Conservation (phyloP, 2,113 vertebrate species). For the Herpailurus yagouaroundi region DNA sequence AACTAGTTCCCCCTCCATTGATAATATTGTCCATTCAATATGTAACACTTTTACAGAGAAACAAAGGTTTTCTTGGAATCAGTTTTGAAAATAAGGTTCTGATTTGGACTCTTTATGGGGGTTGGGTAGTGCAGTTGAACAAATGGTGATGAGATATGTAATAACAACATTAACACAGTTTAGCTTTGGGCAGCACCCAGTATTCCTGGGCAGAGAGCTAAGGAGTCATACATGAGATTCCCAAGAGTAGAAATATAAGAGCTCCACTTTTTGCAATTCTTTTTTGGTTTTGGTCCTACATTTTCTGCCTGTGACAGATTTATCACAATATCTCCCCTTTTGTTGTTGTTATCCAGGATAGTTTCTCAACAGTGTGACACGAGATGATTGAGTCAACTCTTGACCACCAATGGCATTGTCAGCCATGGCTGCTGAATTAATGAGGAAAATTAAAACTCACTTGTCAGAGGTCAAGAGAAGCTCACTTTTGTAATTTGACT, state of each 20-base stretch:
- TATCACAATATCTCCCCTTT: background rate
- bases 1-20: background rate
- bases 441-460: conserved; percentile 34
- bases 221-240: background rate
- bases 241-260: background rate
- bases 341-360: background rate
- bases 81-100: background rate
- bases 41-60: background rate
- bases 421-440: background rate
- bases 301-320: background rate
- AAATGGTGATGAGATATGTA: background rate
- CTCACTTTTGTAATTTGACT: background rate
- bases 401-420: background rate
- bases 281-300: background rate
- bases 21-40: background rate
- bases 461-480: background rate
- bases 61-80: background rate
- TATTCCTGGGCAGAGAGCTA: background rate
- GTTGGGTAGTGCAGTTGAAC: background rate
- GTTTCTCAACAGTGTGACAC: background rate
- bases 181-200: background rate
- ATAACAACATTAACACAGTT: background rate
- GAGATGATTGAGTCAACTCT: background rate
- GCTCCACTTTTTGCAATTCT: background rate
- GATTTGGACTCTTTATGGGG: background rate